Conservation (phyloP, 2,797 vertebrate genomes). For the Megalops cyprinoides region DNA sequence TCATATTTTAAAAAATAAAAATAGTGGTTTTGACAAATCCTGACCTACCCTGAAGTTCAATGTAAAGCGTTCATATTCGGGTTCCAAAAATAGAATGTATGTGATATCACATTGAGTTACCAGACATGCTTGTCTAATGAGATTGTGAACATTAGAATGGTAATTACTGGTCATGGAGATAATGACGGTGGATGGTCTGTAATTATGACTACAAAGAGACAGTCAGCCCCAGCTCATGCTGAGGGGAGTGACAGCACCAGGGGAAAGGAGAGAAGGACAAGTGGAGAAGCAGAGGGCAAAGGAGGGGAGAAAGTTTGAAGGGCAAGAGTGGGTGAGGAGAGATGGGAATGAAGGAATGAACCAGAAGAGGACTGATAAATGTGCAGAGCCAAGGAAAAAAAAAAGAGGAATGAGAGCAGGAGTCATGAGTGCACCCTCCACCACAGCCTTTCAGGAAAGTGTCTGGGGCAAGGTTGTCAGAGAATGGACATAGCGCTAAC, state of each 20-base stretch:
- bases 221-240: constrained; percentile 47
- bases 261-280: neutral
- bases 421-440: neutral
- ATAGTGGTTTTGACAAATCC: neutral
- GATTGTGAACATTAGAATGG: constrained; percentile 23
- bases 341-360: constrained; percentile 2
- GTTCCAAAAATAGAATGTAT: neutral
- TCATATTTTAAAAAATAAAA: too few species aligned
- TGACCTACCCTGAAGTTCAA: neutral
- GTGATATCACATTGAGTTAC: constrained; percentile 38
- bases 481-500: neutral
- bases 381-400: constrained; percentile 16
- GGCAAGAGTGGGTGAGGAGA: neutral
- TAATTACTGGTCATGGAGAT: constrained; percentile 53
- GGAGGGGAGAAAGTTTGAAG: constrained; percentile 1
- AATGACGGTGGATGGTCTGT: constrained; percentile 33
- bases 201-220: constrained; percentile 56
- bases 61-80: neutral
- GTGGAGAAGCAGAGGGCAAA: neutral
- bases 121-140: constrained; percentile 51
- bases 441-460: neutral
- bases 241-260: neutral
- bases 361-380: constrained; percentile 17
- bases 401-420: neutral
- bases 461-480: neutral